A percentile compares a stretch with the other conserved stretches of the same genome.
phyloP scores from a whole-genome alignment of 1,140 invertebrate species.

The Trichogramma pretiosum region DNA sequence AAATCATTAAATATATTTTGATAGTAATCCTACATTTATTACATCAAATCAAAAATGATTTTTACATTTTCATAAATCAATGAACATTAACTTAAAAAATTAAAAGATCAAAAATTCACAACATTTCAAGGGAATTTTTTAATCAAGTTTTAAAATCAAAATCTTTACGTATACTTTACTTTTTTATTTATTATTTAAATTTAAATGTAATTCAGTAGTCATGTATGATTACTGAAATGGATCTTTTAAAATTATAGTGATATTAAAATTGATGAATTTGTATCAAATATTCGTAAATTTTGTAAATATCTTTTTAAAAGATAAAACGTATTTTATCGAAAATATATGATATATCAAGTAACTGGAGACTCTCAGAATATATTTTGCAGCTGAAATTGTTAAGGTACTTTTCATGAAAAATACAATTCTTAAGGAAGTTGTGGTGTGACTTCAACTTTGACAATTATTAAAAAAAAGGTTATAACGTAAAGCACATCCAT shows the following conservation, averaged over 20 bases:
- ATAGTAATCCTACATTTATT: too few relatives aligned
- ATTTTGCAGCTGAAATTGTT: constrained; percentile 23
- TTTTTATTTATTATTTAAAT: too few relatives aligned
- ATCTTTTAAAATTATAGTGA: constrained; percentile 1
- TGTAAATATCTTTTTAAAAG: constrained; percentile 27
- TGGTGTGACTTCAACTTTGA: background rate
- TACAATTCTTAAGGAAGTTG: constrained; percentile 2
- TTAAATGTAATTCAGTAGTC: too few relatives aligned
- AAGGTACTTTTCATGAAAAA: constrained; percentile 9
- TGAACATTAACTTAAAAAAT: too few relatives aligned
- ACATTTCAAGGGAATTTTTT: too few relatives aligned
- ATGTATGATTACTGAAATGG: too few relatives aligned
- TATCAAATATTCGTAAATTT: constrained; percentile 25
- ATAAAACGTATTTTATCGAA: constrained; percentile 22
- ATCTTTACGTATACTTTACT: too few relatives aligned
- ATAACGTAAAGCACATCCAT: constrained; percentile 13
- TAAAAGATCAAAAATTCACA: too few relatives aligned
- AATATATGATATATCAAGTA: constrained; percentile 23
- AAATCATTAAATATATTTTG: too few relatives aligned
- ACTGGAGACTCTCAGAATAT: constrained; percentile 23
- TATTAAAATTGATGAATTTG: constrained; percentile 10
- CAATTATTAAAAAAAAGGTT: constrained; percentile 4
- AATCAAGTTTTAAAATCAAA: too few relatives aligned
- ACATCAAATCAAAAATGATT: too few relatives aligned
- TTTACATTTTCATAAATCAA: too few relatives aligned